These are phyloP conservation scores for Petrocephalus microphthalmus DNA, from an alignment of 2,113 vertebrate species.

Conservation along the genomic window DNA sequence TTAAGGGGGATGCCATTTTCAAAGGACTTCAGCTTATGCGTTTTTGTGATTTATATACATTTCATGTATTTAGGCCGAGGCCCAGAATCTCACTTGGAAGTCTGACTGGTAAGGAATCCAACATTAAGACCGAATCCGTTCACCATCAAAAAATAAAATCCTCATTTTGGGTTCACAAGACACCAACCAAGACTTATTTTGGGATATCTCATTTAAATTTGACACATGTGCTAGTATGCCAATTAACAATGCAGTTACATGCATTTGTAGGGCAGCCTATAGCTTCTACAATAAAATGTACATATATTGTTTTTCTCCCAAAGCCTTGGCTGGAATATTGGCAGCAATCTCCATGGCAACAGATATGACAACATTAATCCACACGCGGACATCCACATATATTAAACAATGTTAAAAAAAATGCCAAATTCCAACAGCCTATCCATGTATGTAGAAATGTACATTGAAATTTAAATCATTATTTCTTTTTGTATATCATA, in stretches of 20 bases:
- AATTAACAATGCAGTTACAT: neutral
- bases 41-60: neutral
- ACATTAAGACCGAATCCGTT: neutral
- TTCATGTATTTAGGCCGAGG: neutral
- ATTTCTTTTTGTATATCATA: neutral
- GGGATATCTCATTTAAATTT: neutral
- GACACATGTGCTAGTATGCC: neutral
- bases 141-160: neutral
- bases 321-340: neutral
- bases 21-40: neutral
- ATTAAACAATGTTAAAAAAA: neutral
- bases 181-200: neutral
- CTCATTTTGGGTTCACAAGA: neutral
- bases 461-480: neutral
- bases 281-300: neutral
- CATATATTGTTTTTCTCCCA: neutral
- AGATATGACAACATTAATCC: neutral
- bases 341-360: constrained; percentile 11
- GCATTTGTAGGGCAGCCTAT: neutral
- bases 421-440: neutral
- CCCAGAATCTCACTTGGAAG: neutral
- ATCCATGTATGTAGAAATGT: neutral
- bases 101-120: neutral
- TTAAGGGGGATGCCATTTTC: neutral
- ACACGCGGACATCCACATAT: neutral